These are phyloP conservation scores for Pterobdella sp. DNA, from an alignment of 2,888 invertebrate species.

Conservation along the genomic window DNA sequence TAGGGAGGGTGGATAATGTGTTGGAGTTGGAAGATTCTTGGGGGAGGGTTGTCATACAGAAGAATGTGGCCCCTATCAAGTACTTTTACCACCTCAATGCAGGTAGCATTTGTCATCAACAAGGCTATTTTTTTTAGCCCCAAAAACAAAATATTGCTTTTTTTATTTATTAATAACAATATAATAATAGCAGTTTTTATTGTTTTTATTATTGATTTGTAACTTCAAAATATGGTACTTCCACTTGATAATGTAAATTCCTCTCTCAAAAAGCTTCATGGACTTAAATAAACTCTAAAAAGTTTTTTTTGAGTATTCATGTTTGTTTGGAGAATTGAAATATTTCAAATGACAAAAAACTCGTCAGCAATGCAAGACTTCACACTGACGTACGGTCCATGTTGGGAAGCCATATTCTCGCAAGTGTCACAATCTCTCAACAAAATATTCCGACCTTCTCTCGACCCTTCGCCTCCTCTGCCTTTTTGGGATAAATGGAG, in stretches of 20 bases:
- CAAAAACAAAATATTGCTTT: too few relatives aligned
- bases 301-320: neutral
- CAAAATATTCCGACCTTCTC: slow-evolving; percentile 58
- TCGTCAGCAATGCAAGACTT: slow-evolving; percentile 68
- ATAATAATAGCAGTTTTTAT: too few relatives aligned
- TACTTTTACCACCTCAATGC: slow-evolving; percentile 96
- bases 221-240: too few relatives aligned
- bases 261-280: too few relatives aligned
- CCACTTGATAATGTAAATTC: too few relatives aligned
- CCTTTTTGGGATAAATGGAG: slow-evolving; percentile 92
- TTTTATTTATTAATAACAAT: too few relatives aligned
- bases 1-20: neutral
- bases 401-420: slow-evolving; percentile 95
- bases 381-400: slow-evolving; percentile 91
- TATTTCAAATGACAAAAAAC: neutral
- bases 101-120: slow-evolving; percentile 44
- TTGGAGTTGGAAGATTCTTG: slow-evolving; percentile 68
- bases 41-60: slow-evolving; percentile 70
- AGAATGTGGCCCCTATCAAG: slow-evolving; percentile 83
- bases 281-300: too few relatives aligned
- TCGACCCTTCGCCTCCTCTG: slow-evolving; percentile 75
- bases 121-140: too few relatives aligned
- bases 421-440: slow-evolving; percentile 82
- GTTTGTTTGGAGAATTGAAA: neutral
- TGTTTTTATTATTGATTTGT: too few relatives aligned